phyloP scores from a whole-genome alignment of 1,140 invertebrate genomes.

The Orius laevigatus region DNA sequence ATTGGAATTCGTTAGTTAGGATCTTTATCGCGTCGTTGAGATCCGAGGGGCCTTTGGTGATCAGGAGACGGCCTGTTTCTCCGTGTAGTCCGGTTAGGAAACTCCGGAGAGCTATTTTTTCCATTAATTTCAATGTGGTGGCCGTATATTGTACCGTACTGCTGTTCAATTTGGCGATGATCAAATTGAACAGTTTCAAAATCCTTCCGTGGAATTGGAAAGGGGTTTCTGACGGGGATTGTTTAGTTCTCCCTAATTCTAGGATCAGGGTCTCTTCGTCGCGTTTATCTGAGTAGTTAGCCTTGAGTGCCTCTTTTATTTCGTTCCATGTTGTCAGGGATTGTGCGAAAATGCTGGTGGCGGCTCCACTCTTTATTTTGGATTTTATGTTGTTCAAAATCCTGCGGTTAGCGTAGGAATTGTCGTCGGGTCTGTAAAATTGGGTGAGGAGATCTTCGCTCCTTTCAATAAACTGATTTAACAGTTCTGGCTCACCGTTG shows the following conservation, averaged over 20 bases:
- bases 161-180: neutral
- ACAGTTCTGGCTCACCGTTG: no score
- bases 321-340: no score
- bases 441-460: no score
- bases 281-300: no score
- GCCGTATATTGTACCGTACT: neutral
- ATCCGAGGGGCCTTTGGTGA: neutral
- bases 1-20: neutral
- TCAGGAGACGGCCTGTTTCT: neutral
- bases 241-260: neutral
- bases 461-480: no score
- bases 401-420: no score
- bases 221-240: neutral
- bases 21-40: neutral
- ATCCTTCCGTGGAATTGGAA: neutral
- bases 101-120: neutral
- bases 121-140: neutral
- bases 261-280: neutral
- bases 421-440: no score
- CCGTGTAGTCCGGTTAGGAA: neutral
- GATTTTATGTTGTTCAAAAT: no score
- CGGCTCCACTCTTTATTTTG: no score
- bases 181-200: neutral
- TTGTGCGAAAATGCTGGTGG: no score
- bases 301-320: no score